Conservation (phyloP, 1,140 invertebrate species). For the Agrilus planipennis region DNA sequence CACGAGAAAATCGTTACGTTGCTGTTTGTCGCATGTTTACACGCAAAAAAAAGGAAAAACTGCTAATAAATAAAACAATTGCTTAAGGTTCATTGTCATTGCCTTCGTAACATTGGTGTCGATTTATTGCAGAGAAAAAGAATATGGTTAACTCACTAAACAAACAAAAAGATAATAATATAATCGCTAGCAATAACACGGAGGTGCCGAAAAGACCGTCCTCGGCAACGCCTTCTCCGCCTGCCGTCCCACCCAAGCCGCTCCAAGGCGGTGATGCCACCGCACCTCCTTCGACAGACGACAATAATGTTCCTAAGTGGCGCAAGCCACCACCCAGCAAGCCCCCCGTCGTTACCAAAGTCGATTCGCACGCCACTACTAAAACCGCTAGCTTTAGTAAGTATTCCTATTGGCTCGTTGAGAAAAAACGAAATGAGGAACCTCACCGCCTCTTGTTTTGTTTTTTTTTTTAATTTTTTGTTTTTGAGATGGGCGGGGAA, state of each 20-base stretch:
- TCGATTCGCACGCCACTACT: constrained; percentile 13
- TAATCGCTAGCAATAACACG: constrained; percentile 13
- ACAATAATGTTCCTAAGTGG: constrained; percentile 47
- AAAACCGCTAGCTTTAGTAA: constrained; percentile 30
- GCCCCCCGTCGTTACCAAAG: too few relatives aligned
- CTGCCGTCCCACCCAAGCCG: constrained; percentile 40
- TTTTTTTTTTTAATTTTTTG: too few relatives aligned
- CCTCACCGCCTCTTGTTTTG: too few relatives aligned
- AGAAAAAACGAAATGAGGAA: too few relatives aligned
- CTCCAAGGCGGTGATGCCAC: constrained; percentile 36
- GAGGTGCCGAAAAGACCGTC: constrained; percentile 9
- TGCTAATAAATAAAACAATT: too few relatives aligned
- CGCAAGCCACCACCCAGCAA: constrained; percentile 39
- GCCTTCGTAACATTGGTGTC: neutral
- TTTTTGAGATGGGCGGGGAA: too few relatives aligned
- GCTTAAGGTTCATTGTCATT: neutral
- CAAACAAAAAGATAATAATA: constrained; percentile 11
- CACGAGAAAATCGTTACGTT: too few relatives aligned
- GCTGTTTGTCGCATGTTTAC: too few relatives aligned
- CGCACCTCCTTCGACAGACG: too few relatives aligned
- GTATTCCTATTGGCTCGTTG: constrained; percentile 12
- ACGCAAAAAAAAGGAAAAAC: too few relatives aligned
- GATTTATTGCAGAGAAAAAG: constrained; percentile 48
- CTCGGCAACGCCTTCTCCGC: constrained; percentile 37
- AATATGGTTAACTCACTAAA: constrained; percentile 49